A percentile compares a stretch with the other conserved stretches of the same genome.
Conservation (phyloP, 2,888 invertebrate species). For the Micoletzkya japonica region DNA sequence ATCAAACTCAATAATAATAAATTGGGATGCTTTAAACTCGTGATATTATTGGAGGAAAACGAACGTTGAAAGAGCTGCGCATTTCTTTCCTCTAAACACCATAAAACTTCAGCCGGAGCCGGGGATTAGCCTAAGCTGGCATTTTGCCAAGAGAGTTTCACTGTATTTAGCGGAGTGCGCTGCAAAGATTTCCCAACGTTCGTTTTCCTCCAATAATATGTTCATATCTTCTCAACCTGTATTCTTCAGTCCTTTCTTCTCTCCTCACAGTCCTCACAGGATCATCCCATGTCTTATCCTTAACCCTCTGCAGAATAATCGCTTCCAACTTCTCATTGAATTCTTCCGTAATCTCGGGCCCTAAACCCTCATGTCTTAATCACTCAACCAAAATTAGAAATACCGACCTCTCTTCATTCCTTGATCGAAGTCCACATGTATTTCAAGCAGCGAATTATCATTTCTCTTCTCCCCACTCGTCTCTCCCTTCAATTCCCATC, state of each 20-base stretch:
- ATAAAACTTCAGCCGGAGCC: no score
- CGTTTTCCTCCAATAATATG: no score
- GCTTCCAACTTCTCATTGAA: conserved; percentile 29
- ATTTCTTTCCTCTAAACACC: no score
- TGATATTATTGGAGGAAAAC: no score
- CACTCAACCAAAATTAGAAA: neutral
- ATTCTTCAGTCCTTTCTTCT: conserved; percentile 23
- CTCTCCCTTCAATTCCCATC: conserved; percentile 26
- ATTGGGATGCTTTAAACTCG: no score
- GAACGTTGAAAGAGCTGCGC: no score
- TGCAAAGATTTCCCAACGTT: no score
- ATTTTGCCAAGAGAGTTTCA: no score
- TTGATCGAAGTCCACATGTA: conserved; percentile 26
- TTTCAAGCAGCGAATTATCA: conserved; percentile 23
- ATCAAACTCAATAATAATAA: no score
- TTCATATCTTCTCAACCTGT: conserved; percentile 12
- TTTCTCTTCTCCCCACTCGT: neutral
- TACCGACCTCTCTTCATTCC: conserved; percentile 22
- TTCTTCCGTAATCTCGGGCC: conserved; percentile 25
- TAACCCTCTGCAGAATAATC: conserved; percentile 25
- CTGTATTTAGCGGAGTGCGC: no score
- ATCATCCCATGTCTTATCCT: conserved; percentile 28
- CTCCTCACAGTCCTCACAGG: conserved; percentile 18
- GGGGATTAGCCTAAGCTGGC: no score
- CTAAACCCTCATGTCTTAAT: neutral